These are phyloP conservation scores for Cerastis leucographa DNA, from an alignment of 2,888 invertebrate species.

Conservation along the genomic window DNA sequence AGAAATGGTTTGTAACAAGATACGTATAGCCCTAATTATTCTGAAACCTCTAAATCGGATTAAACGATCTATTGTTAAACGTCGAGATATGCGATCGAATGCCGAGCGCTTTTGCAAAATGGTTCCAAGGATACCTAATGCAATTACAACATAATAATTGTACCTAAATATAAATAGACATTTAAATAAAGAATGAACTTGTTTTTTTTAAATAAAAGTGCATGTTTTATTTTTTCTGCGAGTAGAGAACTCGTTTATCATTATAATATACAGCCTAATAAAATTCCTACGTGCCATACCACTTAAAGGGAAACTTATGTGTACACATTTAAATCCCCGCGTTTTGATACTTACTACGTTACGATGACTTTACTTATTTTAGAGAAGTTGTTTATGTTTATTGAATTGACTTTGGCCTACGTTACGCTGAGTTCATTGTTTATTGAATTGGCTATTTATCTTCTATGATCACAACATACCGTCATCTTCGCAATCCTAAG, in stretches of 20 bases:
- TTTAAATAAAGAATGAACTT: constrained; percentile 8
- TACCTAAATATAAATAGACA: constrained; percentile 30
- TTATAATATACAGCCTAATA: background rate
- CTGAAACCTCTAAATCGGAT: constrained; percentile 43
- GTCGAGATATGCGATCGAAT: constrained; percentile 50
- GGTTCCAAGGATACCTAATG: constrained; percentile 56
- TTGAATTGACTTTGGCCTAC: background rate
- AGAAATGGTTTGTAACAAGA: constrained; percentile 29
- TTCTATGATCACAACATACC: background rate
- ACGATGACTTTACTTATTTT: background rate
- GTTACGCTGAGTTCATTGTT: background rate
- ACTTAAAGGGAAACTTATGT: no score
- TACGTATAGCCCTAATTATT: constrained; percentile 45
- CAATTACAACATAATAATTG: constrained; percentile 39
- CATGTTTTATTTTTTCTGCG: background rate
- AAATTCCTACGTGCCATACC: background rate
- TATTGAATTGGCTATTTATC: background rate
- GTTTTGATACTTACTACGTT: background rate
- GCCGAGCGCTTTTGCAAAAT: constrained; percentile 56
- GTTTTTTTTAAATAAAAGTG: constrained; percentile 1
- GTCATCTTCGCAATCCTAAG: background rate
- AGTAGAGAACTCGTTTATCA: background rate
- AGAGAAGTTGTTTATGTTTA: background rate
- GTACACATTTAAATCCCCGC: background rate
- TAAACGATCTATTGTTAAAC: constrained; percentile 54